A percentile compares a stretch with the other conserved stretches of the same genome.
phyloP scores from a whole-genome alignment of 1,140 invertebrate genomes.

The Ceratoteleas bidentatus region DNA sequence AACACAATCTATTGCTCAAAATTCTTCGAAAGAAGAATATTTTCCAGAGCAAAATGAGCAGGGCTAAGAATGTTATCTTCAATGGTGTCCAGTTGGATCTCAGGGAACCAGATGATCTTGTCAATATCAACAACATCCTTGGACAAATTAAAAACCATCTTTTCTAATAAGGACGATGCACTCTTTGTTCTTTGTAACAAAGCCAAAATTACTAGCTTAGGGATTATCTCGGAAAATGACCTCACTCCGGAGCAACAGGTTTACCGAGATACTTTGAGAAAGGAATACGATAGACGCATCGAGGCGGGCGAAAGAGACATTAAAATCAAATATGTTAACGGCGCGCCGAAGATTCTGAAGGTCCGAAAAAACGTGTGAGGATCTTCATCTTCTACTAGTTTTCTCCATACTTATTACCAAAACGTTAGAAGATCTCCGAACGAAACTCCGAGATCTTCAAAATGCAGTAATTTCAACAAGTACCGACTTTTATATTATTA shows the following conservation, averaged over 20 bases:
- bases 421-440: conserved; percentile 5
- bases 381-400: not conserved
- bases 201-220: not conserved
- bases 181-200: conserved; percentile 24
- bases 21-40: too few species aligned
- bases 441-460: conserved; percentile 3
- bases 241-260: conserved; percentile 15
- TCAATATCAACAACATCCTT: not conserved
- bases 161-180: conserved; percentile 7
- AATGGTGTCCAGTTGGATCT: too few species aligned
- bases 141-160: conserved; percentile 7
- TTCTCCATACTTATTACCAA: conserved; percentile 4
- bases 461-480: too few species aligned
- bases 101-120: too few species aligned
- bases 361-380: not conserved
- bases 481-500: too few species aligned
- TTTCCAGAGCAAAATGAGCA: too few species aligned
- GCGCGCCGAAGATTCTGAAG: not conserved
- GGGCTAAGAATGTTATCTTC: too few species aligned
- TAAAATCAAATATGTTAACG: not conserved
- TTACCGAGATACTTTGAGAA: not conserved
- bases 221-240: conserved; percentile 13
- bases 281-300: conserved; percentile 4
- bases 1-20: too few species aligned
- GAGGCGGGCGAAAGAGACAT: conserved; percentile 5